phyloP scores from a whole-genome alignment of 2,797 vertebrate species.

The Centroberyx gerrardi region DNA sequence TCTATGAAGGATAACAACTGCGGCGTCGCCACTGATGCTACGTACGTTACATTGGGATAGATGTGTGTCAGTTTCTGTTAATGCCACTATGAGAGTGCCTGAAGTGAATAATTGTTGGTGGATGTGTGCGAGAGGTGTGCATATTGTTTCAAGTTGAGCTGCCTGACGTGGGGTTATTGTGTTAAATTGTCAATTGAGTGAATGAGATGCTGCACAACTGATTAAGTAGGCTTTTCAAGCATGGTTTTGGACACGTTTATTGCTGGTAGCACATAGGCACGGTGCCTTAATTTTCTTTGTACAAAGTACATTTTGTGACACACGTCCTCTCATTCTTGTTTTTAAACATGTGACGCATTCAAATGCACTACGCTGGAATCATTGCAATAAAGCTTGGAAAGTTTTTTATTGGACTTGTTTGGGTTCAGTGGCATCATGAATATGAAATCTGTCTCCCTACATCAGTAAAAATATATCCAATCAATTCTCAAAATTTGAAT shows the following conservation, averaged over 20 bases:
- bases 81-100: slow-evolving; percentile 42
- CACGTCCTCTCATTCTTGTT: slow-evolving; percentile 19
- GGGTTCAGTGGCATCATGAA: neutral
- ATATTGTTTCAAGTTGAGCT: neutral
- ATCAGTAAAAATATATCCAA: slow-evolving; percentile 2
- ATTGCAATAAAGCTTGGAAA: slow-evolving; percentile 44
- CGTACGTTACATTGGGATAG: slow-evolving; percentile 87
- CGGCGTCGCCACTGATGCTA: slow-evolving; percentile 88
- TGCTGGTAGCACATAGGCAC: slow-evolving; percentile 29
- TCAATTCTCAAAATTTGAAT: neutral
- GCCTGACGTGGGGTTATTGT: slow-evolving; percentile 2
- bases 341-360: slow-evolving; percentile 16
- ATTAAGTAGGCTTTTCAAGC: slow-evolving; percentile 16
- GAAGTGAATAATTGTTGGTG: neutral
- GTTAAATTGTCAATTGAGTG: slow-evolving; percentile 20
- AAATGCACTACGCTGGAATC: slow-evolving; percentile 35
- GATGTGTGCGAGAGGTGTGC: neutral
- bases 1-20: slow-evolving; percentile 92
- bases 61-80: neutral
- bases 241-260: slow-evolving; percentile 44
- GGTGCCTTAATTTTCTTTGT: slow-evolving; percentile 43
- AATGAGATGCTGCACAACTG: neutral
- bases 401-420: slow-evolving; percentile 2
- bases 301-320: slow-evolving; percentile 27
- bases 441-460: neutral